phyloP scores from a whole-genome alignment of 1,140 invertebrate species.

The Bombus sibiricus region DNA sequence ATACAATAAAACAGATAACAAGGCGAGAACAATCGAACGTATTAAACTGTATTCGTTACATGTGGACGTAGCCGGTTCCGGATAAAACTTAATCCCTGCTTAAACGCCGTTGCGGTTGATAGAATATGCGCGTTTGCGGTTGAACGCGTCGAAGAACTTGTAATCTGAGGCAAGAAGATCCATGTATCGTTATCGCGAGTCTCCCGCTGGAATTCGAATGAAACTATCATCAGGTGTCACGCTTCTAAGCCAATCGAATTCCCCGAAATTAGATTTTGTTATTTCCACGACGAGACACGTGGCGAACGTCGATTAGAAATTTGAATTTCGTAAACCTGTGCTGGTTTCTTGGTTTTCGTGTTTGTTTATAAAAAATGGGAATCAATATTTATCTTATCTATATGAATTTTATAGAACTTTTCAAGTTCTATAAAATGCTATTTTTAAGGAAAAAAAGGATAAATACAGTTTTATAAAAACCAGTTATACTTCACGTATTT shows the following conservation, averaged over 20 bases:
- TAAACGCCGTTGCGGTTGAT: conserved; percentile 50
- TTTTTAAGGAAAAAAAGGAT: no score
- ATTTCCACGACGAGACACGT: neutral
- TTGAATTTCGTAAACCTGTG: neutral
- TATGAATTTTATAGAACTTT: no score
- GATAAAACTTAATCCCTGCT: conserved; percentile 41
- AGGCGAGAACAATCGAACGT: conserved; percentile 29
- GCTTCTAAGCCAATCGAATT: conserved; percentile 15
- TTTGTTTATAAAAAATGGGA: neutral
- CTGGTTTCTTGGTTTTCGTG: neutral
- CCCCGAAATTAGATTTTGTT: conserved; percentile 4
- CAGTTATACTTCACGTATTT: neutral
- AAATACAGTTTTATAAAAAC: neutral
- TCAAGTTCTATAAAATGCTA: no score
- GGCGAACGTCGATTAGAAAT: neutral
- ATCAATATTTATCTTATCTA: neutral
- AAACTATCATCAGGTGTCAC: neutral
- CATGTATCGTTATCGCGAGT: neutral
- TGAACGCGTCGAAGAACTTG: conserved; percentile 12
- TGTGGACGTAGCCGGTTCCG: neutral
- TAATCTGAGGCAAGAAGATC: conserved; percentile 28
- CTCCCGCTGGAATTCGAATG: neutral
- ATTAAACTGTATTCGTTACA: conserved; percentile 28
- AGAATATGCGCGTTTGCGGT: conserved; percentile 36
- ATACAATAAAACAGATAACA: conserved; percentile 12